These are phyloP conservation scores for Clarias batrachus DNA, from an alignment of 2,113 vertebrate genomes.

Conservation along the genomic window DNA sequence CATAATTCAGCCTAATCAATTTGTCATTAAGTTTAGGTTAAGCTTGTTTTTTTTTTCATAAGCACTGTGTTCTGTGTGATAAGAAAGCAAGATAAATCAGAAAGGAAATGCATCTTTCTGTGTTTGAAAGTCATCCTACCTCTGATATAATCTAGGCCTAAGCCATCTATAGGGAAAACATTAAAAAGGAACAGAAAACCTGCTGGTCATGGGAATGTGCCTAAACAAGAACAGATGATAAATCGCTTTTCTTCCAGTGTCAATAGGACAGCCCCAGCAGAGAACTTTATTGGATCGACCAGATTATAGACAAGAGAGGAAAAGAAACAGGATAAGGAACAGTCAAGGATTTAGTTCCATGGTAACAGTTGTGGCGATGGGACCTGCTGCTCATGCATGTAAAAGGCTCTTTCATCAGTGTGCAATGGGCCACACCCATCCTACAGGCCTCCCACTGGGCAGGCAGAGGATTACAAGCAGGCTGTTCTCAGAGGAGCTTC, in stretches of 20 bases:
- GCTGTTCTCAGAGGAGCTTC: slow-evolving; percentile 66
- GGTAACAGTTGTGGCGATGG: slow-evolving; percentile 49
- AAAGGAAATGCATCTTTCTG: slow-evolving; percentile 41
- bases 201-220: slow-evolving; percentile 37
- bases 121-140: slow-evolving; percentile 39
- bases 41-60: background rate
- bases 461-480: slow-evolving; percentile 64
- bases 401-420: slow-evolving; percentile 53
- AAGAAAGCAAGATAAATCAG: slow-evolving; percentile 27
- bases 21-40: slow-evolving; percentile 45
- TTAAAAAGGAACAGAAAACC: slow-evolving; percentile 33
- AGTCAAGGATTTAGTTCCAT: slow-evolving; percentile 63
- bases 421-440: slow-evolving; percentile 50
- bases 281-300: slow-evolving; percentile 56
- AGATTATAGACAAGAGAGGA: slow-evolving; percentile 52
- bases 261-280: slow-evolving; percentile 48
- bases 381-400: slow-evolving; percentile 22
- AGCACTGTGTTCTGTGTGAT: slow-evolving; percentile 23
- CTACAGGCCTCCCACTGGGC: slow-evolving; percentile 28
- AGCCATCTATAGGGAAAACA: slow-evolving; percentile 42
- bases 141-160: slow-evolving; percentile 40
- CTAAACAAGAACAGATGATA: slow-evolving; percentile 29
- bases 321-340: slow-evolving; percentile 42
- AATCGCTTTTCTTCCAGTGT: slow-evolving; percentile 32
- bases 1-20: slow-evolving; percentile 30